Evolutionary conservation across 2,797 vertebrate species (phyloP), one percentile per base, ranked within the genome.

Genomic region (Malacoraja senta): DNA sequence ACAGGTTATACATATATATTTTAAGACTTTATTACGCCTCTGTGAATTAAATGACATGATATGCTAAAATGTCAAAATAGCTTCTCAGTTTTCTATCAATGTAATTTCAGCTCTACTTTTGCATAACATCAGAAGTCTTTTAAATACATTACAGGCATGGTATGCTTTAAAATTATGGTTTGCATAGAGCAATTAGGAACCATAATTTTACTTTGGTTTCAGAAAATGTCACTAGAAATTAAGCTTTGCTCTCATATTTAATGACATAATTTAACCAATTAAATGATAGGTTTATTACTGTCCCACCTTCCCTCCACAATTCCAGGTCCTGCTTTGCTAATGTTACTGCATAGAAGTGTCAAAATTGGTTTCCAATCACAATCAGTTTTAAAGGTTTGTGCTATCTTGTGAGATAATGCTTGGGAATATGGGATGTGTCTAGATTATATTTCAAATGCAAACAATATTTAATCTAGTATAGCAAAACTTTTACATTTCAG

Each of bases 41-140:
- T 76, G 68, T 38, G 68, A 92, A 92, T 92, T 76, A 76, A 13
- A 76, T 91, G 24, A n/a, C 38, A 92, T 26, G 44, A 53, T 53
- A 26, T 74, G 35, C 35, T 44, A 26, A 65, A 91, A 44, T 53
- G 38, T 92, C 71, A 92, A 92, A 92, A 92, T 58, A 76, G 32
- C 44, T 38, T 71, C 88, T 53, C 24, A 38, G 32, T 21, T 44
- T 92, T 53, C 38, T 74, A 74, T 29, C 35, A 91, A 74, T 74
- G 38, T 26, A 76, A 72, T 76, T 92, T 92, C 90, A 92, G 90
- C 68, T 92, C 71, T 76, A 76, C 35, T 76, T 92, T 92, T 76
- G 76, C 38, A 74, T 74, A 53, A 6, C 38, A 44, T 92, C 26
- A 92, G 24, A 26, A 53, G 44, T 92, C 12, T 74, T 68, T 35